Percentiles rank a stretch among this genome's conserved stretches.
Conservation (phyloP, 2,797 vertebrate genomes). For the Sebastes glaucus region DNA sequence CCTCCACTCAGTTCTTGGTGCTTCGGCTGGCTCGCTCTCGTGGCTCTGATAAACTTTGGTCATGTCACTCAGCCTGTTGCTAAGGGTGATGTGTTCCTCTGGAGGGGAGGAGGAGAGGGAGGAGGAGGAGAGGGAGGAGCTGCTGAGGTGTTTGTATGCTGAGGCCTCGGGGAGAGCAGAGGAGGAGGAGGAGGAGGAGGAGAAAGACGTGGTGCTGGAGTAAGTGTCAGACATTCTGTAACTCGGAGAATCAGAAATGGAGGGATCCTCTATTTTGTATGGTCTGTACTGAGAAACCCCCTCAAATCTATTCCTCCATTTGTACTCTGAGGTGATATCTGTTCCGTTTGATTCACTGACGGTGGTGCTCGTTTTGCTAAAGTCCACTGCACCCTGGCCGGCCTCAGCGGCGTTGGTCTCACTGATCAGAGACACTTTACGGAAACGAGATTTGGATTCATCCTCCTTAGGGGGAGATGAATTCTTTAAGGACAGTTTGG, state of each 20-base stretch:
- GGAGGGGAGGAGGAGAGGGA: slow-evolving; percentile 2
- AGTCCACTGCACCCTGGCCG: not conserved
- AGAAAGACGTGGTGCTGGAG: slow-evolving; percentile 8
- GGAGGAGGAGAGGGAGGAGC: not conserved
- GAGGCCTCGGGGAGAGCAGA: slow-evolving; percentile 17
- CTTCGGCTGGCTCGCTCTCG: slow-evolving; percentile 30
- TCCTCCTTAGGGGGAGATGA: slow-evolving; percentile 15
- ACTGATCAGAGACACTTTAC: slow-evolving; percentile 81
- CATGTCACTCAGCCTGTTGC: slow-evolving; percentile 49
- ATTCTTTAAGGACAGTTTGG: slow-evolving; percentile 74
- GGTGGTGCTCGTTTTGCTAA: not conserved
- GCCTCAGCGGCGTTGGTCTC: not conserved
- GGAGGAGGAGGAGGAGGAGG: slow-evolving; percentile 22
- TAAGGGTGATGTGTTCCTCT: slow-evolving; percentile 29
- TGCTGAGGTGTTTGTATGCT: slow-evolving; percentile 16
- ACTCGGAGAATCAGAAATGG: slow-evolving; percentile 21
- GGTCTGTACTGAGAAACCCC: slow-evolving; percentile 40
- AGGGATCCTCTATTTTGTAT: not conserved
- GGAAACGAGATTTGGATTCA: slow-evolving; percentile 71
- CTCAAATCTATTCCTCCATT: slow-evolving; percentile 60
- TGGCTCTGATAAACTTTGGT: slow-evolving; percentile 52
- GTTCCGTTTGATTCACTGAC: not conserved
- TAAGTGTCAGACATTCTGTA: slow-evolving; percentile 9
- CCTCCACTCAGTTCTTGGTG: slow-evolving; percentile 29
- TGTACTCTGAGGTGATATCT: slow-evolving; percentile 1